Evolutionary conservation across 2,888 invertebrate species (phyloP).

Genomic region (Octodonta nipae): DNA sequence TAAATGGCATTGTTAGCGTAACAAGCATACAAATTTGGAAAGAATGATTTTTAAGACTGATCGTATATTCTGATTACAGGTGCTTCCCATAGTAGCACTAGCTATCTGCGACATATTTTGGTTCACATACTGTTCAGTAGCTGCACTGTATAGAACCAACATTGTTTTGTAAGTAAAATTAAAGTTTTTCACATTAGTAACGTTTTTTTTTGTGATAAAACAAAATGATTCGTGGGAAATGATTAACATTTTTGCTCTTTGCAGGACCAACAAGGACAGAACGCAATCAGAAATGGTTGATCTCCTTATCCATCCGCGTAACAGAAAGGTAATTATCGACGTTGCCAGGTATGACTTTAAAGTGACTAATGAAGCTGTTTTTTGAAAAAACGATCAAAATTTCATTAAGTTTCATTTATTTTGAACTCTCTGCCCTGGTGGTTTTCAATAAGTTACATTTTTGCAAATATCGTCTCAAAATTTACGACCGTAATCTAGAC

Average conservation of each 20-base stretch:
- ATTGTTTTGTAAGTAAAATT: constrained; percentile 14
- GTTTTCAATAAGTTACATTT: no score
- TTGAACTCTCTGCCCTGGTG: no score
- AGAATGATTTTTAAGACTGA: neutral
- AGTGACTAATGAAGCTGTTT: no score
- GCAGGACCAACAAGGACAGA: constrained; percentile 15
- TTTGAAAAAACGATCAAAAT: no score
- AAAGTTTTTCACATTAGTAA: no score
- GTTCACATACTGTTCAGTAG: constrained; percentile 14
- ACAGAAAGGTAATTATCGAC: constrained; percentile 22
- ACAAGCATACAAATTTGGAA: neutral
- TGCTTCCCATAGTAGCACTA: constrained; percentile 11
- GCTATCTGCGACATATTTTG: constrained; percentile 12
- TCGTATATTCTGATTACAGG: constrained; percentile 5
- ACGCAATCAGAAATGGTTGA: constrained; percentile 16
- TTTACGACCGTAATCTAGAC: no score
- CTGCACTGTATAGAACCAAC: constrained; percentile 14
- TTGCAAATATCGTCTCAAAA: no score
- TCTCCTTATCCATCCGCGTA: constrained; percentile 18
- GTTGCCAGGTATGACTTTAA: no score
- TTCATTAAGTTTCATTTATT: no score
- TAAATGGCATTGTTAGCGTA: neutral
- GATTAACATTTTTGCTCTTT: constrained; percentile 10
- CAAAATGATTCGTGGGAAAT: constrained; percentile 4
- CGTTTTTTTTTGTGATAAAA: no score